Conservation (phyloP, 35 echinoderm and acorn worm species). For the Diadema setosum region DNA sequence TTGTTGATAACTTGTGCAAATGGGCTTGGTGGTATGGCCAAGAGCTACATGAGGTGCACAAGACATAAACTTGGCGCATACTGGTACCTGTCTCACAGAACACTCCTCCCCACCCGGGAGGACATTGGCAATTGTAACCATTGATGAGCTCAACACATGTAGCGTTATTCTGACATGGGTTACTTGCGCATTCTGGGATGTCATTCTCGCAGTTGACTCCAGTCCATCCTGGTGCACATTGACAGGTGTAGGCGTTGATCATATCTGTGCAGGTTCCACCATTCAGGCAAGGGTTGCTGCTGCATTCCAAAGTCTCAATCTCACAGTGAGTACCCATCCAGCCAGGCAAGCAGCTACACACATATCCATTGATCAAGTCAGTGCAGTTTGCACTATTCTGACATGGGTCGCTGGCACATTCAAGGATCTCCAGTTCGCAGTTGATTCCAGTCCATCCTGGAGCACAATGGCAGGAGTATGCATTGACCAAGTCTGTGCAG, state of each 20-base stretch:
- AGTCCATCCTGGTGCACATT: constrained; percentile 48
- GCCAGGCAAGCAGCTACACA: constrained; percentile 40
- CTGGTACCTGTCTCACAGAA: constrained; percentile 5
- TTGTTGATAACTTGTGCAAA: neutral
- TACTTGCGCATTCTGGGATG: too few relatives aligned
- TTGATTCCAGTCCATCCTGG: constrained; percentile 38
- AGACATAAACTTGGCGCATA: too few relatives aligned
- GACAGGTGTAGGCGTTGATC: constrained; percentile 26
- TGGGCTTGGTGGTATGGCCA: neutral
- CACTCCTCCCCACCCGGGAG: neutral
- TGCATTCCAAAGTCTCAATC: constrained; percentile 60
- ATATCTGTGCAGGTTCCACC: constrained; percentile 33
- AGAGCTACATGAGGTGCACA: neutral
- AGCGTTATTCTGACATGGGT: too few relatives aligned
- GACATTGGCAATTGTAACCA: constrained; percentile 3
- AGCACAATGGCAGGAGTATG: constrained; percentile 49
- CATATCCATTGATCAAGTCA: constrained; percentile 11
- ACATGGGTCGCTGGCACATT: constrained; percentile 57
- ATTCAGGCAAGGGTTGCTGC: constrained; percentile 57
- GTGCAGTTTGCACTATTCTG: constrained; percentile 44
- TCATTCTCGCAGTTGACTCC: constrained; percentile 62
- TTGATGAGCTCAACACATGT: neutral
- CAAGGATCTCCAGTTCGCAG: constrained; percentile 55
- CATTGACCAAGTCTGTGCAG: constrained; percentile 25
- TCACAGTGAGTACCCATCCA: constrained; percentile 51